phyloP scores from a whole-genome alignment of 2,888 invertebrate genomes.

The Drosophila mercatorum region DNA sequence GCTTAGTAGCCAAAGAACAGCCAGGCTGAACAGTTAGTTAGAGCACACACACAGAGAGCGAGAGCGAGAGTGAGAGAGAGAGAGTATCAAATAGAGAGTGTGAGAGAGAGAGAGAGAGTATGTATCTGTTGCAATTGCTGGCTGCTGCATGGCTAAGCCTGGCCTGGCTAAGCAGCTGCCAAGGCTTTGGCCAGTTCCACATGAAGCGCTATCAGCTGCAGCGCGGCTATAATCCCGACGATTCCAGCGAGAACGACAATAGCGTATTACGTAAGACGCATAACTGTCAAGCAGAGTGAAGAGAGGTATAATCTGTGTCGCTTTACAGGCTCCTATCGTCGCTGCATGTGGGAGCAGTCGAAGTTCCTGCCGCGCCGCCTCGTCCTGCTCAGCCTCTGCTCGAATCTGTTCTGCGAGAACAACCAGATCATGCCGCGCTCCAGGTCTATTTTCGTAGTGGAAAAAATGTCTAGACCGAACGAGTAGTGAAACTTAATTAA shows the following conservation, averaged over 20 bases:
- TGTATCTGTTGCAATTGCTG: constrained; percentile 53
- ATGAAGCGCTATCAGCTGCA: constrained; percentile 80
- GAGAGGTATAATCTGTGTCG: neutral
- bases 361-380: constrained; percentile 82
- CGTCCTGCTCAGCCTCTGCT: constrained; percentile 82
- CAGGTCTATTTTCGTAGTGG: constrained; percentile 84
- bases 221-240: constrained; percentile 69
- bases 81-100: neutral
- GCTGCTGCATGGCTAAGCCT: constrained; percentile 51
- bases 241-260: constrained; percentile 74
- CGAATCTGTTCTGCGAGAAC: constrained; percentile 83
- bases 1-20: constrained; percentile 71
- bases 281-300: too few relatives aligned
- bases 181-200: constrained; percentile 79
- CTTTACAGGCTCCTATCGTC: constrained; percentile 81
- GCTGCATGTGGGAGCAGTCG: constrained; percentile 84
- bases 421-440: constrained; percentile 82
- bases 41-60: constrained; percentile 4
- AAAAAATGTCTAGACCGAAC: constrained; percentile 83
- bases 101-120: constrained; percentile 15
- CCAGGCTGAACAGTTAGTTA: constrained; percentile 25
- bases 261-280: constrained; percentile 73
- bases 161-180: constrained; percentile 45
- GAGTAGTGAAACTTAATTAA: constrained; percentile 79
- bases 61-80: neutral